These are phyloP conservation scores for Drosophila greeni DNA, from an alignment of 2,888 invertebrate species.

Conservation along the genomic window DNA sequence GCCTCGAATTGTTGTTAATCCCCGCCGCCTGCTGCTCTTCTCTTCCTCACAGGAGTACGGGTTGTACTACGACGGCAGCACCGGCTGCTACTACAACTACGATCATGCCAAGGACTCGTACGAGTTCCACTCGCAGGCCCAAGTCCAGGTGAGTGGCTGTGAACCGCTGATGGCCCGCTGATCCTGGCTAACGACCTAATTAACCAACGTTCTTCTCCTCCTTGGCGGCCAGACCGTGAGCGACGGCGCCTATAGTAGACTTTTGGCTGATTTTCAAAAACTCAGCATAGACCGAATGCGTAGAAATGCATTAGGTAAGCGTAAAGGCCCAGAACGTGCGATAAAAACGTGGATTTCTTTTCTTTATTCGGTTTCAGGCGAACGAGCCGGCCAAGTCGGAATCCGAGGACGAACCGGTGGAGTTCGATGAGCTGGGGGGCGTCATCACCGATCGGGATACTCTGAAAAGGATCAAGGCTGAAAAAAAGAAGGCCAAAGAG, in stretches of 20 bases:
- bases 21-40: constrained; percentile 6
- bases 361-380: constrained; percentile 75
- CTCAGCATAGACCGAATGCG: constrained; percentile 80
- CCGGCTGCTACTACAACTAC: constrained; percentile 90
- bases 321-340: constrained; percentile 70
- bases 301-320: constrained; percentile 81
- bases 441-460: constrained; percentile 68
- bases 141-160: constrained; percentile 76
- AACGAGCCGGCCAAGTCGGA: constrained; percentile 43
- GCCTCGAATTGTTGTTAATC: constrained; percentile 19
- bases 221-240: constrained; percentile 48
- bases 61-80: constrained; percentile 92
- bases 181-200: constrained; percentile 17
- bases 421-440: constrained; percentile 72
- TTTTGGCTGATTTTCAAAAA: constrained; percentile 77
- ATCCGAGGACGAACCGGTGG: constrained; percentile 57
- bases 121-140: constrained; percentile 89
- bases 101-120: constrained; percentile 87
- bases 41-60: constrained; percentile 84
- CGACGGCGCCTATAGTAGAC: constrained; percentile 75
- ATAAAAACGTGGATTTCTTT: constrained; percentile 80
- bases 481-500: constrained; percentile 57
- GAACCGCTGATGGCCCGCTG: not conserved
- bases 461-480: constrained; percentile 51
- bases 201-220: constrained; percentile 47